A percentile compares a stretch with the other conserved stretches of the same genome.
phyloP scores from a whole-genome alignment of 2,797 vertebrate species.

The Astyanax mexicanus region DNA sequence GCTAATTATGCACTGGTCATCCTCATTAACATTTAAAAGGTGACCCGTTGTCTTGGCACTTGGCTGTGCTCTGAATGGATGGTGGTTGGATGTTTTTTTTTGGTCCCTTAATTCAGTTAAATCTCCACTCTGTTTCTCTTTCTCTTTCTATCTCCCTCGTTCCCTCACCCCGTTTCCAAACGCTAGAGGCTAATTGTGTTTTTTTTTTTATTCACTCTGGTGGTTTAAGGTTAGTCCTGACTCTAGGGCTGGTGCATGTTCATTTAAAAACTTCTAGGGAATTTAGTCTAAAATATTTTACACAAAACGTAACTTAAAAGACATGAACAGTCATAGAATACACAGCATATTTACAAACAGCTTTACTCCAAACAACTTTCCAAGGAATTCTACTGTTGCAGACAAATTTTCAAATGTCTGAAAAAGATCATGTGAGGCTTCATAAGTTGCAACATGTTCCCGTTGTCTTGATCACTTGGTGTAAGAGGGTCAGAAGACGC shows the following conservation, averaged over 20 bases:
- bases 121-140: slow-evolving; percentile 8
- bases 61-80: slow-evolving; percentile 43
- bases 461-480: too few relatives aligned
- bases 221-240: neutral
- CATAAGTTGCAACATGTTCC: too few relatives aligned
- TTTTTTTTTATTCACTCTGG: neutral
- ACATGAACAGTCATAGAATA: neutral
- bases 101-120: slow-evolving; percentile 2
- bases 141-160: slow-evolving; percentile 16
- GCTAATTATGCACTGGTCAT: slow-evolving; percentile 41
- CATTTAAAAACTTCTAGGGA: neutral
- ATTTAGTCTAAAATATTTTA: neutral
- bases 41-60: slow-evolving; percentile 41
- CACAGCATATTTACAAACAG: neutral
- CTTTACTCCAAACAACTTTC: too few relatives aligned
- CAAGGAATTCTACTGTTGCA: too few relatives aligned
- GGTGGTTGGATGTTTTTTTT: slow-evolving; percentile 41
- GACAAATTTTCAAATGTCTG: too few relatives aligned
- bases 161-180: neutral
- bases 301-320: neutral
- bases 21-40: slow-evolving; percentile 51
- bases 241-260: neutral
- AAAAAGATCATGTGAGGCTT: too few relatives aligned
- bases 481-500: too few relatives aligned
- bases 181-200: slow-evolving; percentile 12